Base-by-base conservation (phyloP, 2,797 vertebrate species). In the Phoeniculus purpureus region DNA sequence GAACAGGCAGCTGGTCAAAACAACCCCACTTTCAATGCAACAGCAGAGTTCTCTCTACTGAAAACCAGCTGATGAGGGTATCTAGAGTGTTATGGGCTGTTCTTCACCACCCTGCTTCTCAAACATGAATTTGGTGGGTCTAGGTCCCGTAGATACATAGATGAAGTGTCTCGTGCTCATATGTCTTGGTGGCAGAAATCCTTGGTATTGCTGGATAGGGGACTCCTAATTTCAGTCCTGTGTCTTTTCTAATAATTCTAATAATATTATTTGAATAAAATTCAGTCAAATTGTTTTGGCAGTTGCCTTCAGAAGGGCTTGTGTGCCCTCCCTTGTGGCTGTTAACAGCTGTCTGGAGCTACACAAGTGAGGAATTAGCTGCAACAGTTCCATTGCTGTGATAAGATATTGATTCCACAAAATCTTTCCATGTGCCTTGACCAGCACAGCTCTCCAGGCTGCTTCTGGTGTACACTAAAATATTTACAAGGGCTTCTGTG, bases 251-350 rank as follows among this genome's bases (percentile, higher is more conserved):
- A 66, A 43, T 37, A 13, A 16, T n/a, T n/a, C n/a, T n/a, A n/a
- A n/a, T n/a, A n/a, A n/a, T n/a, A n/a, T n/a, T n/a, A n/a, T 26
- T 1, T 21, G 10, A 17, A 12, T 45, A 29, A 1, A 40, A 9
- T 2, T 61, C 22, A 66, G 50, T 55, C 29, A 75, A 75, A 81
- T 27, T 90, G 32, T 47, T 68, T 43, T 66, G 19, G 37, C 18
- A 64, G 26, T n/a, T 83, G 8, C 23, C n/a, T n/a, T 60, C 31
- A 45, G 34, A 64, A 12, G 8, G 5, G 8, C 31, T 29, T 50
- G 17, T 23, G 9, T 82, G 23, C 48, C 26, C 13, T 66, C 18
- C 27, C 7, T 87, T 45, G 34, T 18, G 60, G 19, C 34, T 34
- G 25, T 58, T 50, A 26, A 32, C 25, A 45, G 25, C 20, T 61